A percentile compares a stretch with the other conserved stretches of the same genome.
These are phyloP conservation scores for Liodrosophila aerea DNA, from an alignment of 2,888 invertebrate species.

Conservation along the genomic window DNA sequence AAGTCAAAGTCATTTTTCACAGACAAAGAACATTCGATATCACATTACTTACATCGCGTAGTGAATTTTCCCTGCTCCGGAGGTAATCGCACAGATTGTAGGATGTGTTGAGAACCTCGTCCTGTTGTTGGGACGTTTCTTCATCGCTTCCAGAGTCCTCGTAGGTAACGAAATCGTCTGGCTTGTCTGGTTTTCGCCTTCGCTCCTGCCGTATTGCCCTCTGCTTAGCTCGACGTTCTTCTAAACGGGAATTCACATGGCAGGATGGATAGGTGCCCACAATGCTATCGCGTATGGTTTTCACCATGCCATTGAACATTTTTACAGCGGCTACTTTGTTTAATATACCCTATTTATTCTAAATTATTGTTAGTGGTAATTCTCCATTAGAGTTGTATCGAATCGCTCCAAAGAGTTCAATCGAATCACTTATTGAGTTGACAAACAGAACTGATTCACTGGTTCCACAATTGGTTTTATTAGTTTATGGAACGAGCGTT, in stretches of 20 bases:
- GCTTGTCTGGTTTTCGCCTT: slow-evolving; percentile 91
- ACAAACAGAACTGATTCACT: too few species aligned
- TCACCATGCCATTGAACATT: slow-evolving; percentile 81
- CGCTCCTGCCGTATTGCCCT: slow-evolving; percentile 85
- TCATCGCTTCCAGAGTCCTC: slow-evolving; percentile 94
- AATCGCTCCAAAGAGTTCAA: background rate
- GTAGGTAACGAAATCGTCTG: slow-evolving; percentile 94
- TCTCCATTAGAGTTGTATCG: slow-evolving; percentile 34
- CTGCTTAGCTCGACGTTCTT: slow-evolving; percentile 88
- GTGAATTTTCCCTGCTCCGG: slow-evolving; percentile 88
- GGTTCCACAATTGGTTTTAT: too few species aligned
- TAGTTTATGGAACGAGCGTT: too few species aligned
- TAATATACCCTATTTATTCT: slow-evolving; percentile 12
- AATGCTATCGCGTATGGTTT: slow-evolving; percentile 82
- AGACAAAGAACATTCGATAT: background rate
- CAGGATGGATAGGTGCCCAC: slow-evolving; percentile 91
- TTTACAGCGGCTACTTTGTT: slow-evolving; percentile 31
- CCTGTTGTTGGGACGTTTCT: slow-evolving; percentile 88
- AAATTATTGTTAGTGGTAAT: slow-evolving; percentile 27
- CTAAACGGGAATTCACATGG: slow-evolving; percentile 87
- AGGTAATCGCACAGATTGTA: slow-evolving; percentile 94
- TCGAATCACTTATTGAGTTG: background rate
- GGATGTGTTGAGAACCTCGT: slow-evolving; percentile 89
- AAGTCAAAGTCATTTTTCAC: slow-evolving; percentile 1
- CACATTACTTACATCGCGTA: slow-evolving; percentile 84